Evolutionary conservation across 2,888 invertebrate species (phyloP).

Genomic region (Pseudococcus longispinus): DNA sequence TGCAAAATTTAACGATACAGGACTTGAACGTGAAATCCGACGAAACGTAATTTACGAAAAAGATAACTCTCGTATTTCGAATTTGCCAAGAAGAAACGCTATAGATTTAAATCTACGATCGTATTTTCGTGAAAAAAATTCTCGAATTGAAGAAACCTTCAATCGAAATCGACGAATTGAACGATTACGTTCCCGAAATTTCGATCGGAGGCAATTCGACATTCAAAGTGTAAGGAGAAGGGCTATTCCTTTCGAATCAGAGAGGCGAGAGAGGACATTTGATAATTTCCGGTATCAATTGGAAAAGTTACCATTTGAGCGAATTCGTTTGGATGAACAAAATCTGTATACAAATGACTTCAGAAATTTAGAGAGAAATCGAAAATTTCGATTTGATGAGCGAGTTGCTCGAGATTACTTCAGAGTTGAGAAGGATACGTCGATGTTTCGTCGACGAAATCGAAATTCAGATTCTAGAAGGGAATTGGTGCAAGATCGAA

Average conservation of each 20-base stretch:
- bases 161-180: not conserved
- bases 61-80: not conserved
- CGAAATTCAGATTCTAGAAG: not conserved
- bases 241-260: not conserved
- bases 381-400: not conserved
- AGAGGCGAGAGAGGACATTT: not conserved
- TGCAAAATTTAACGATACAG: not conserved
- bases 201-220: not conserved
- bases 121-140: not conserved
- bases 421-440: not conserved
- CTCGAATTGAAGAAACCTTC: not conserved
- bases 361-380: not conserved
- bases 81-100: not conserved
- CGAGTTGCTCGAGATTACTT: not conserved
- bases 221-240: not conserved
- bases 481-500: not conserved
- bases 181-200: not conserved
- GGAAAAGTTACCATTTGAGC: not conserved
- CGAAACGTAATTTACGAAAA: not conserved
- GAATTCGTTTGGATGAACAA: not conserved
- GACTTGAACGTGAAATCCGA: not conserved
- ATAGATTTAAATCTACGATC: not conserved
- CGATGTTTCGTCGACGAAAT: not conserved
- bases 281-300: not conserved
- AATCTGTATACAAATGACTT: not conserved